These are phyloP conservation scores for Odobenus rosmarus DNA, from an alignment of 2,113 vertebrate species.

Conservation along the genomic window DNA sequence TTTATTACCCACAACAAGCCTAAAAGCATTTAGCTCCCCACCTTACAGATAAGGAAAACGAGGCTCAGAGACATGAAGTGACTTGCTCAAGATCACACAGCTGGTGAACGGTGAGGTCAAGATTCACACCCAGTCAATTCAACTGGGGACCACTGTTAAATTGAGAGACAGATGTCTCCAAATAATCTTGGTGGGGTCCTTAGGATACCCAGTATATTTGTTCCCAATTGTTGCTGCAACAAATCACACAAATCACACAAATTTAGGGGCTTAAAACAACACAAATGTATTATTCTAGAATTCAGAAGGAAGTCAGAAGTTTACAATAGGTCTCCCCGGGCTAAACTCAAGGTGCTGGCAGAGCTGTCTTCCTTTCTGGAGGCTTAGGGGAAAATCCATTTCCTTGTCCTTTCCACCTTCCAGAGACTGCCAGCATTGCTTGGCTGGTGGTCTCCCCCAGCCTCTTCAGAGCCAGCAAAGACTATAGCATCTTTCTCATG, in stretches of 20 bases:
- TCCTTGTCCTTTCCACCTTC: not conserved
- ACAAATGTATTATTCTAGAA: not conserved
- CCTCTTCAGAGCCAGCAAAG: not conserved
- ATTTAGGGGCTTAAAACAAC: not conserved
- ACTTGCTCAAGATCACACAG: not conserved
- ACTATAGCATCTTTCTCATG: not conserved
- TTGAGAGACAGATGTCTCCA: not conserved
- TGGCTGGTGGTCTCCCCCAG: not conserved
- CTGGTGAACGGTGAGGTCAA: not conserved
- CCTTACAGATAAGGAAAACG: not conserved
- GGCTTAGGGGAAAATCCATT: not conserved
- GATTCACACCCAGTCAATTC: not conserved
- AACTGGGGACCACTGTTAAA: not conserved
- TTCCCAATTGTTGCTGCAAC: not conserved
- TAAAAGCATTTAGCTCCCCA: no score
- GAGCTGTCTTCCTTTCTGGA: not conserved
- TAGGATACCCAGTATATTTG: accelerated
- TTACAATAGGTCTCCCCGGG: not conserved
- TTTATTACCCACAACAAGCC: not conserved
- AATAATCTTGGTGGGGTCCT: not conserved
- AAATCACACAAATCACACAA: not conserved
- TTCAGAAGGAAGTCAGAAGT: not conserved
- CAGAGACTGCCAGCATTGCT: not conserved
- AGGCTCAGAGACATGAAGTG: not conserved
- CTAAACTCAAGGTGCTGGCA: not conserved